Evolutionary conservation across 2,888 invertebrate species (phyloP).

Genomic region (Troides aeacus): DNA sequence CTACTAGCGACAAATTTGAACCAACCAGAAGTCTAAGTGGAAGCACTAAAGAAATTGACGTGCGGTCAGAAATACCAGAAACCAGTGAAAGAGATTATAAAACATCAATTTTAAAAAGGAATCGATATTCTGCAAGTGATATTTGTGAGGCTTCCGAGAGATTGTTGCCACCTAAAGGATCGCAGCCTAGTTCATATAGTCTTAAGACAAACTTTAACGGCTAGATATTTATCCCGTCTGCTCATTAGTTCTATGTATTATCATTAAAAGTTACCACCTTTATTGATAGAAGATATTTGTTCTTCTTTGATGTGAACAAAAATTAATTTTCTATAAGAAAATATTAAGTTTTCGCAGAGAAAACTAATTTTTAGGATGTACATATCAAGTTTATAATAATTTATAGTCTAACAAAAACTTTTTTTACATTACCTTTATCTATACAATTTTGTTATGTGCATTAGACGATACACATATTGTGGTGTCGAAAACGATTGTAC

Average conservation of each 20-base stretch:
- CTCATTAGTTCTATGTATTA: constrained; percentile 53
- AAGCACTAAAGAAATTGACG: constrained; percentile 58
- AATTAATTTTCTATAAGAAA: neutral
- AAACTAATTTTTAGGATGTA: constrained; percentile 2
- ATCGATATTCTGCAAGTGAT: constrained; percentile 85
- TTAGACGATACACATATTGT: too few species aligned
- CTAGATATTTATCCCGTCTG: constrained; percentile 66
- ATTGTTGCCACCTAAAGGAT: constrained; percentile 76
- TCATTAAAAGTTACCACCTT: neutral
- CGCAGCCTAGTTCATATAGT: constrained; percentile 83
- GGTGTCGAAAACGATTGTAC: too few species aligned
- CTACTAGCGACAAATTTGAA: constrained; percentile 62
- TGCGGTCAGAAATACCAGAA: constrained; percentile 59
- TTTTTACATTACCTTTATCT: too few species aligned
- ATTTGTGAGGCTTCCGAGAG: constrained; percentile 80
- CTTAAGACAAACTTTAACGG: constrained; percentile 79
- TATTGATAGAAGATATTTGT: neutral
- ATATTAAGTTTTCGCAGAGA: neutral
- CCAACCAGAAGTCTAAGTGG: constrained; percentile 55
- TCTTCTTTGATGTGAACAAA: too few species aligned
- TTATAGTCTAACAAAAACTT: too few species aligned
- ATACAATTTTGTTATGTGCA: too few species aligned
- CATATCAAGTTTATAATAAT: constrained; percentile 10
- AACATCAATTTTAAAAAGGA: constrained; percentile 62
- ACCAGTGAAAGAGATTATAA: constrained; percentile 52